phyloP scores from a whole-genome alignment of 2,113 vertebrate species.

The Ameiurus melas region DNA sequence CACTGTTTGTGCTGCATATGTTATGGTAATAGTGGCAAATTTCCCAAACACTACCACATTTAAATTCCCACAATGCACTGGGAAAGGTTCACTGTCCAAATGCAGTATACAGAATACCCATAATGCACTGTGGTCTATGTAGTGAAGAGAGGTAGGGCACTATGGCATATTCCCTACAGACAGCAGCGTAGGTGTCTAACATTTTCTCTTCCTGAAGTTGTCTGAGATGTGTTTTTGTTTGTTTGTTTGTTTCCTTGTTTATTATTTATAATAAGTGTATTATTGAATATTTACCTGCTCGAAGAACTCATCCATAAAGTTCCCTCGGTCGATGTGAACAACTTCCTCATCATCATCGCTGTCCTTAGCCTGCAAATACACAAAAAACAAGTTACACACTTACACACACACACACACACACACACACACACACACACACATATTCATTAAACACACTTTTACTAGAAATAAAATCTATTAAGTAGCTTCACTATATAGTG shows the following conservation, averaged over 20 bases:
- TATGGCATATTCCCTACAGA: neutral
- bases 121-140: neutral
- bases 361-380: constrained; percentile 83
- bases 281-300: constrained; percentile 80
- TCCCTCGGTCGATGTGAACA: constrained; percentile 89
- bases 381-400: constrained; percentile 15
- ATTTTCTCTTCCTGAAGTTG: neutral
- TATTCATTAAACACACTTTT: neutral
- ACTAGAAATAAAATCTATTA: neutral
- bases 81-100: neutral
- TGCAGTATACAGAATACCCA: neutral
- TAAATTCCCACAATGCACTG: neutral
- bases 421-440: neutral
- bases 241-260: neutral
- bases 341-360: constrained; percentile 94
- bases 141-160: neutral
- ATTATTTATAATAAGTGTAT: neutral
- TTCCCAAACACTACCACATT: neutral
- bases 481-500: neutral
- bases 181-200: neutral
- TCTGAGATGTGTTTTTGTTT: neutral
- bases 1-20: neutral
- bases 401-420: neutral
- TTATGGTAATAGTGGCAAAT: neutral
- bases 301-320: constrained; percentile 96